Evolutionary conservation across 2,113 vertebrate species (phyloP).

Genomic region (Passer domesticus): DNA sequence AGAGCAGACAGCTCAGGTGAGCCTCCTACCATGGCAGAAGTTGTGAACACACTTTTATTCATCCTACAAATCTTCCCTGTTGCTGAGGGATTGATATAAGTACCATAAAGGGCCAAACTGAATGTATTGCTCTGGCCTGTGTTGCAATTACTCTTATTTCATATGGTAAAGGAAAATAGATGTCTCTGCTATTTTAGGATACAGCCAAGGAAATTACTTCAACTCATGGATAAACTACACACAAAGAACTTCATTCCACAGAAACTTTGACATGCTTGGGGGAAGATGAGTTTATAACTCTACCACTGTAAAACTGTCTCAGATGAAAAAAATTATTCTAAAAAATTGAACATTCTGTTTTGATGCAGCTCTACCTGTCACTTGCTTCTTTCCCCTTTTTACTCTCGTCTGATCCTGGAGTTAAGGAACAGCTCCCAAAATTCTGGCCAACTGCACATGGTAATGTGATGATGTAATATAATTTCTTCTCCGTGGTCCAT

Average conservation of each 20-base stretch:
- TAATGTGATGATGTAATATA: slow-evolving; percentile 7
- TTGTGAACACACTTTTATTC: not conserved
- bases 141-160: not conserved
- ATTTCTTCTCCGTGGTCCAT: not conserved
- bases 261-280: not conserved
- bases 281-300: not conserved
- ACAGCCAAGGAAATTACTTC: not conserved
- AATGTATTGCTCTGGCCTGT: not conserved
- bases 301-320: not conserved
- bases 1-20: not conserved
- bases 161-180: not conserved
- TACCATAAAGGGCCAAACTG: not conserved
- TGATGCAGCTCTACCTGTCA: not conserved
- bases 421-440: not conserved
- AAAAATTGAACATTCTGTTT: not conserved
- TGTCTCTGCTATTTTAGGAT: not conserved
- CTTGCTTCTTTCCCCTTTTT: not conserved
- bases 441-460: slow-evolving; percentile 12
- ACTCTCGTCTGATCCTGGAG: not conserved
- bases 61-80: not conserved
- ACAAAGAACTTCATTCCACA: not conserved
- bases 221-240: not conserved
- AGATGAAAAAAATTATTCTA: not conserved
- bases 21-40: not conserved
- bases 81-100: not conserved